Percentiles rank a stretch among this genome's conserved stretches.
Evolutionary conservation across 2,888 invertebrate genomes (phyloP).

Genomic region (Tenodera sinensis): DNA sequence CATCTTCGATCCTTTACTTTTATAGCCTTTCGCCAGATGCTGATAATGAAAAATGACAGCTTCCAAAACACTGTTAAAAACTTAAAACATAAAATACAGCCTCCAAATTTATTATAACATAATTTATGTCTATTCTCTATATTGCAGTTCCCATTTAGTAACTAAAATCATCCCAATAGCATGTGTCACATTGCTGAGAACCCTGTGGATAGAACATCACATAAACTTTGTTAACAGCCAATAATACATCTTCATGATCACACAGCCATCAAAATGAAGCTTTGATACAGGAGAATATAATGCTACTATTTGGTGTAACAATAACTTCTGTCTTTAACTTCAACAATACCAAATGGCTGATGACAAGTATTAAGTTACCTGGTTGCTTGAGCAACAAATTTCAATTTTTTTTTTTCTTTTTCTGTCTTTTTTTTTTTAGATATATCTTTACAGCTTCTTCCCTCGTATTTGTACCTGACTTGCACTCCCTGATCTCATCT

Average conservation of each 20-base stretch:
- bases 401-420: not conserved
- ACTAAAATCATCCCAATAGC: not conserved
- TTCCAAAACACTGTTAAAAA: not conserved
- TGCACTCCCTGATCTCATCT: not conserved
- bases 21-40: too few species aligned
- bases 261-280: not conserved
- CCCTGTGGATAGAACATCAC: not conserved
- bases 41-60: not conserved
- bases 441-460: not conserved
- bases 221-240: not conserved
- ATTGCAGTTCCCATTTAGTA: not conserved
- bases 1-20: too few species aligned
- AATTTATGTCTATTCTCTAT: not conserved
- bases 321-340: not conserved
- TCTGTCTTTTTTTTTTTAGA: too few species aligned
- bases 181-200: not conserved
- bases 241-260: not conserved
- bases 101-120: not conserved
- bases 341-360: not conserved
- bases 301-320: not conserved
- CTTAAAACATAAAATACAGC: not conserved
- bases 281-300: not conserved
- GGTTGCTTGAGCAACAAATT: not conserved
- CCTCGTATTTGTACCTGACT: not conserved
- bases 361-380: not conserved